Conservation (phyloP, 2,113 vertebrate genomes). For the Sialia sialis region DNA sequence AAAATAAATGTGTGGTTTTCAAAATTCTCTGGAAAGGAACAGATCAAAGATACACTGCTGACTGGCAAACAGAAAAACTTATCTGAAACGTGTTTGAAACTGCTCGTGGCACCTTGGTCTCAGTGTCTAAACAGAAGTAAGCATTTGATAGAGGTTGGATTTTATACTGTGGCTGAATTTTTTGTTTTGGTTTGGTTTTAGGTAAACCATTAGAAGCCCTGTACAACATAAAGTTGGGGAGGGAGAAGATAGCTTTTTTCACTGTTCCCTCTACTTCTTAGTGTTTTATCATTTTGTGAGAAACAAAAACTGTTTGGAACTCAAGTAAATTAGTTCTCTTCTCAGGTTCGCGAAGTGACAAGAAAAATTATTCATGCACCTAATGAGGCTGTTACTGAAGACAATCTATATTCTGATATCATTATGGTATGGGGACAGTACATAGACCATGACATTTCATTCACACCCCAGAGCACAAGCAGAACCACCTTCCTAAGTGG, state of each 20-base stretch:
- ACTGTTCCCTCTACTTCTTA: neutral
- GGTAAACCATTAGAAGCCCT: neutral
- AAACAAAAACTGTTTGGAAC: neutral
- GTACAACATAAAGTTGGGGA: neutral
- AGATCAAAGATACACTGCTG: neutral
- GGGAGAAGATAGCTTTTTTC: neutral
- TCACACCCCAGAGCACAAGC: constrained; percentile 85
- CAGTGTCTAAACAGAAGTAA: neutral
- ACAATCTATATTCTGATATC: constrained; percentile 82
- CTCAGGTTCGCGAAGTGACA: constrained; percentile 85
- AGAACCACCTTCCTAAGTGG: constrained; percentile 19
- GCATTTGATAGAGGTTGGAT: neutral
- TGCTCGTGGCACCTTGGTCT: neutral
- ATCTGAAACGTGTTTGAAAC: neutral
- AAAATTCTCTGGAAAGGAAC: neutral
- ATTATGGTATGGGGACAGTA: constrained; percentile 94
- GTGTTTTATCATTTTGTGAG: neutral
- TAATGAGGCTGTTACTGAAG: constrained; percentile 69
- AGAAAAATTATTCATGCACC: constrained; percentile 76
- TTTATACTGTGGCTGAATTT: neutral
- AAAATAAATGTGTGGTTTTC: neutral
- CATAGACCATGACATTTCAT: constrained; percentile 87
- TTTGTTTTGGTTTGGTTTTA: neutral
- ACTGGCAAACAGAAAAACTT: neutral
- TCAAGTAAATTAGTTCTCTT: neutral